These are phyloP conservation scores for Tipula confusa DNA, from an alignment of 2,888 invertebrate species.

Conservation along the genomic window DNA sequence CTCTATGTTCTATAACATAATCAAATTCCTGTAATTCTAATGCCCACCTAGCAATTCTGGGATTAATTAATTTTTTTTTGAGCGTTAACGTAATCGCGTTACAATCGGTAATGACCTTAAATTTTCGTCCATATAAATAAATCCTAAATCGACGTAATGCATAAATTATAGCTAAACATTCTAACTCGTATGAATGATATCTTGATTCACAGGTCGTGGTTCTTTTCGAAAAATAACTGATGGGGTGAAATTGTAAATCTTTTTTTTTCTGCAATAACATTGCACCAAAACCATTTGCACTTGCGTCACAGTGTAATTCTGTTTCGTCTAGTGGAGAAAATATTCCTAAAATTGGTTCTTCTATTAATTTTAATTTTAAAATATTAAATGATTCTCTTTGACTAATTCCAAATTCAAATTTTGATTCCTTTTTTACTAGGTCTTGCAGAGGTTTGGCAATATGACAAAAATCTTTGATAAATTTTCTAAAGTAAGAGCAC, in stretches of 20 bases:
- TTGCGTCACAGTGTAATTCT: conserved; percentile 41
- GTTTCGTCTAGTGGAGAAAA: conserved; percentile 39
- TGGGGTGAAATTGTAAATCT: conserved; percentile 38
- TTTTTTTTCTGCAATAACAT: conserved; percentile 37
- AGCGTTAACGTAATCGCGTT: conserved; percentile 37
- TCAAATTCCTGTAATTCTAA: too few species aligned
- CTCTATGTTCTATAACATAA: conserved; percentile 37
- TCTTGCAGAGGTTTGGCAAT: conserved; percentile 41
- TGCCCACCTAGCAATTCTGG: too few species aligned
- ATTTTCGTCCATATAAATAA: too few species aligned
- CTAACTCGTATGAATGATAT: too few species aligned
- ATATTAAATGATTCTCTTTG: conserved; percentile 34
- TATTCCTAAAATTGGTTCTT: conserved; percentile 39
- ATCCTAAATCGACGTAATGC: too few species aligned
- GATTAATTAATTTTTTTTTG: conserved; percentile 37
- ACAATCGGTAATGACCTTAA: conserved; percentile 41
- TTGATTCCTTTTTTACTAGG: conserved; percentile 35
- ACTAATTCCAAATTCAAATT: conserved; percentile 34
- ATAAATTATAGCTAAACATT: too few species aligned
- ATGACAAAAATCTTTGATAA: too few species aligned
- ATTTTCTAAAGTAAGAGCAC: conserved; percentile 36
- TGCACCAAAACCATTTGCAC: conserved; percentile 38
- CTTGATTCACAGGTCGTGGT: too few species aligned
- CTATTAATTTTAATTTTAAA: conserved; percentile 33
- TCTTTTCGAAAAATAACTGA: conserved; percentile 42